Conservation (phyloP, 1,140 invertebrate species). For the Tetramorium alpestre region DNA sequence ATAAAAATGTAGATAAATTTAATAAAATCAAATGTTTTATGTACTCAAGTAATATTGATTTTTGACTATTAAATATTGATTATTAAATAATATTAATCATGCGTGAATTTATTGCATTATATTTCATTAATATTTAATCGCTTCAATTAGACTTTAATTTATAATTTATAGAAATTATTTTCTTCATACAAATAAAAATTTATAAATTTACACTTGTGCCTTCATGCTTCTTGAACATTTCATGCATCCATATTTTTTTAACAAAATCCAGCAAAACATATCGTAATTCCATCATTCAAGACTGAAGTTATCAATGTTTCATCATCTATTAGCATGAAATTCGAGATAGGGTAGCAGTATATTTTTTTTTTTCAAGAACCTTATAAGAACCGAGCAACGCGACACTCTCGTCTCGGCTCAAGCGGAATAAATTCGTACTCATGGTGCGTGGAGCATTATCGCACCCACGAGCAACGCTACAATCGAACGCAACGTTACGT, state of each 20-base stretch:
- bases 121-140: too few relatives aligned
- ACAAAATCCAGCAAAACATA: neutral
- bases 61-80: too few relatives aligned
- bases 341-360: conserved; percentile 16
- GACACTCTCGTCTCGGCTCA: conserved; percentile 3
- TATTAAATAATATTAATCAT: too few relatives aligned
- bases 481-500: conserved; percentile 58
- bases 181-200: too few relatives aligned
- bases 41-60: too few relatives aligned
- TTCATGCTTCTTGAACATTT: neutral
- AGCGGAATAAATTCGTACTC: conserved; percentile 47
- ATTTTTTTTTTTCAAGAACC: conserved; percentile 47
- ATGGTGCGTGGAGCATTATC: conserved; percentile 40
- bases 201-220: neutral
- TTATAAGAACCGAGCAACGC: conserved; percentile 58
- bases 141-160: too few relatives aligned
- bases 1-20: too few relatives aligned
- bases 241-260: neutral
- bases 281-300: neutral
- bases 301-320: neutral
- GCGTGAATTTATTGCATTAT: too few relatives aligned
- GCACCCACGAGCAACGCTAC: conserved; percentile 62
- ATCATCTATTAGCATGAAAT: conserved; percentile 59
- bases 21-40: too few relatives aligned
- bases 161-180: too few relatives aligned